Conservation (phyloP, 2,113 vertebrate species). For the Callorhinus ursinus region DNA sequence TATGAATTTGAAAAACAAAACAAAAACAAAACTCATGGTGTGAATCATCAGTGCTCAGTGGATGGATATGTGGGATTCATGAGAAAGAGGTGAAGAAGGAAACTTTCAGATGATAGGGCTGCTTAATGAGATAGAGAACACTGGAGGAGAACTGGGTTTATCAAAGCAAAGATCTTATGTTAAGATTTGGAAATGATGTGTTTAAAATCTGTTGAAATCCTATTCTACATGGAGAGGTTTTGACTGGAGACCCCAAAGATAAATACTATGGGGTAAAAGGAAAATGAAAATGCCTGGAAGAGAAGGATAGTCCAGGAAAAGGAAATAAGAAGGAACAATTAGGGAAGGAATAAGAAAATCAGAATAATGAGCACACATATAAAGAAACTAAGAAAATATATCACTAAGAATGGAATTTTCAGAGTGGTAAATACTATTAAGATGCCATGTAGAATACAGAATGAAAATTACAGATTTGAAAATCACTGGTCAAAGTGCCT, state of each 20-base stretch:
- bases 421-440: not conserved
- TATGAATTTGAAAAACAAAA: too few relatives aligned
- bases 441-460: not conserved
- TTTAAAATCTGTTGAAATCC: not conserved
- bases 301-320: not conserved
- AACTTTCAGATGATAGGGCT: not conserved
- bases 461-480: not conserved
- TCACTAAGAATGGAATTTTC: not conserved
- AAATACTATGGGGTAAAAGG: not conserved
- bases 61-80: not conserved
- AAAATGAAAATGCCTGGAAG: not conserved
- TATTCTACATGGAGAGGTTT: not conserved
- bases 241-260: not conserved
- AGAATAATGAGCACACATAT: not conserved
- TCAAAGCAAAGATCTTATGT: not conserved
- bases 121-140: rapidly evolving
- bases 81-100: not conserved
- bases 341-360: not conserved
- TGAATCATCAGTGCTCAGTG: not conserved
- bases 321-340: not conserved
- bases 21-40: not conserved
- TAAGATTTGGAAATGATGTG: not conserved
- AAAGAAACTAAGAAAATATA: not conserved
- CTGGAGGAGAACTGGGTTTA: not conserved
- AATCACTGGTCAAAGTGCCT: not conserved